Percentiles rank a stretch among this genome's conserved stretches.
Conservation (phyloP, 2,113 vertebrate species). For the Bagarius yarrelli region DNA sequence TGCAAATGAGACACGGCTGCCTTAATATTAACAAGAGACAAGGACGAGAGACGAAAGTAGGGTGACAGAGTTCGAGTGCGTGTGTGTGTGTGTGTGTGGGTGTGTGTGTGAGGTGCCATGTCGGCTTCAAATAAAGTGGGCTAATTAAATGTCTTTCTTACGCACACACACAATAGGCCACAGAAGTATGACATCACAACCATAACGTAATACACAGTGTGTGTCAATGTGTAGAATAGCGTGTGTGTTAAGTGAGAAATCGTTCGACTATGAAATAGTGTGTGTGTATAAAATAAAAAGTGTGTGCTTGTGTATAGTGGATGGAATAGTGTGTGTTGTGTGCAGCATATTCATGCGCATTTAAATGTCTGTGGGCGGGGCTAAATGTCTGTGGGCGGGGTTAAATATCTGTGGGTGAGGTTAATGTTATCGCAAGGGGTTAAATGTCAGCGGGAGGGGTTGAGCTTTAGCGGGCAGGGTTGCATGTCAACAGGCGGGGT, state of each 20-base stretch:
- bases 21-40: conserved; percentile 34
- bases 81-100: conserved; percentile 20
- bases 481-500: too few relatives aligned
- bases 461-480: too few relatives aligned
- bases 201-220: conserved; percentile 72
- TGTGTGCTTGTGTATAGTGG: conserved; percentile 9
- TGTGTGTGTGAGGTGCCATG: conserved; percentile 55
- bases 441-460: too few relatives aligned
- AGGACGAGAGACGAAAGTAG: conserved; percentile 7
- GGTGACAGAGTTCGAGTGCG: background rate
- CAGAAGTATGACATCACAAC: conserved; percentile 72
- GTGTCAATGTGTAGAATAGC: conserved; percentile 56
- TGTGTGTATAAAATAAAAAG: conserved; percentile 59
- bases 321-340: background rate
- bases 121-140: conserved; percentile 68
- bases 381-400: background rate
- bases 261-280: too few relatives aligned
- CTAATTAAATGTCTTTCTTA: conserved; percentile 61
- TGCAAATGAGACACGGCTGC: conserved; percentile 54
- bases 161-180: conserved; percentile 60
- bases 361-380: background rate
- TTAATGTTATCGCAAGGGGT: background rate
- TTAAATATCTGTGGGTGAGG: background rate
- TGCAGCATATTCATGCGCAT: too few relatives aligned
- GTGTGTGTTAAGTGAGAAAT: too few relatives aligned